Evolutionary conservation across 2,113 vertebrate species (phyloP).

Genomic region (Hippocampus comes): DNA sequence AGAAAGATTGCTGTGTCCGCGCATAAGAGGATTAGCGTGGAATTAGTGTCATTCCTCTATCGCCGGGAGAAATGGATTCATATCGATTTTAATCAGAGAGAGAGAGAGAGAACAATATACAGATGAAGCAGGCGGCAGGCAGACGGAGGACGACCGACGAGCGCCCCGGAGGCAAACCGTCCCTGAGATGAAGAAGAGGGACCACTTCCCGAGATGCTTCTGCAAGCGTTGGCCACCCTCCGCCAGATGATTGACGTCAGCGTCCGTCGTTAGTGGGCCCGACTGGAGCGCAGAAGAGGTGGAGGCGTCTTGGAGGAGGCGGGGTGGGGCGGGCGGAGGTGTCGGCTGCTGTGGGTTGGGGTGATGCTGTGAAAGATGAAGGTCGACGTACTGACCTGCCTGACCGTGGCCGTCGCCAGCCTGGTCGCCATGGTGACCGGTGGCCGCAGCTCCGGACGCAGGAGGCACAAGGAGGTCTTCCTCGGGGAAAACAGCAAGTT

Average conservation of each 20-base stretch:
- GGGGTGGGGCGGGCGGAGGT: background rate
- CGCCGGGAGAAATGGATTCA: conserved; percentile 58
- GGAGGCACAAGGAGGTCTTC: conserved; percentile 65
- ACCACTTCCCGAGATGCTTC: background rate
- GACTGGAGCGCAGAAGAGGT: background rate
- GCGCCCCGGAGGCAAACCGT: conserved; percentile 12
- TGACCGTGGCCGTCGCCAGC: conserved; percentile 40
- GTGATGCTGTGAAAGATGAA: conserved; percentile 52
- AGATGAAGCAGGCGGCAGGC: conserved; percentile 24
- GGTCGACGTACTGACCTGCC: conserved; percentile 30
- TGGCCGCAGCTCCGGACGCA: conserved; percentile 44
- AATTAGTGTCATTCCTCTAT: conserved; percentile 74
- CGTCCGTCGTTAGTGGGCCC: conserved; percentile 11
- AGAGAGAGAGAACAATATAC: conserved; percentile 18
- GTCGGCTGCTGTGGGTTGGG: background rate
- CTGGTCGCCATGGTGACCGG: conserved; percentile 41
- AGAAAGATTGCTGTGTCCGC: conserved; percentile 65
- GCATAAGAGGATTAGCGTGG: conserved; percentile 72
- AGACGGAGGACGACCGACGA: conserved; percentile 4
- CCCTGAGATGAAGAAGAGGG: conserved; percentile 1
- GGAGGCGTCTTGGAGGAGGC: conserved; percentile 5
- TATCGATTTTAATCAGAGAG: conserved; percentile 72
- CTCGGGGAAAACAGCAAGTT: conserved; percentile 68
- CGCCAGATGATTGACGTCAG: conserved; percentile 21
- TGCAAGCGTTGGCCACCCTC: background rate